phyloP scores from a whole-genome alignment of 2,113 vertebrate genomes.

The Hippocampus comes region DNA sequence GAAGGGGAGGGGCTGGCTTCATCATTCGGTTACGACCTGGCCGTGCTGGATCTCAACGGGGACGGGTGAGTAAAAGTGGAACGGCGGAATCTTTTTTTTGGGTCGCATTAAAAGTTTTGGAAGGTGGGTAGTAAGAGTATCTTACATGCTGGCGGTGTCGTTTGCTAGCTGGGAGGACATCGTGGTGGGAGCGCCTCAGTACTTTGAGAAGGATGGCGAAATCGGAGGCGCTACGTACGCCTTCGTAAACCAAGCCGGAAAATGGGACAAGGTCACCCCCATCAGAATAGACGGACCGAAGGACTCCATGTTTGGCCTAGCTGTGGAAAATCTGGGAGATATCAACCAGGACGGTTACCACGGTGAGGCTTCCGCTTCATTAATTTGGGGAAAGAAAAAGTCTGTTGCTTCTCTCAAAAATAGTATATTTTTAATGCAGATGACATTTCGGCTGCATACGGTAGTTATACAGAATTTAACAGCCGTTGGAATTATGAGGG shows the following conservation, averaged over 20 bases:
- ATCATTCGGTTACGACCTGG: constrained; percentile 93
- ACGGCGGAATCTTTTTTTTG: background rate
- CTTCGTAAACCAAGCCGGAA: constrained; percentile 84
- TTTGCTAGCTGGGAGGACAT: constrained; percentile 89
- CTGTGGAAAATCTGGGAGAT: constrained; percentile 83
- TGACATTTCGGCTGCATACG: no score
- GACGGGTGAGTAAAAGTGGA: constrained; percentile 77
- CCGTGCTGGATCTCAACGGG: constrained; percentile 88
- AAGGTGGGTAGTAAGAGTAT: background rate
- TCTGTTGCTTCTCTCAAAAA: no score
- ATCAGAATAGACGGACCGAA: constrained; percentile 79
- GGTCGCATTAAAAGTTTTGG: no score
- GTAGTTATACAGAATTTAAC: no score
- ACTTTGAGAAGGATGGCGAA: constrained; percentile 82
- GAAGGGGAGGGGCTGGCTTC: constrained; percentile 91
- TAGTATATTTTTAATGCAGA: no score
- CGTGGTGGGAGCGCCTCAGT: constrained; percentile 93
- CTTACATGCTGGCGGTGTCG: background rate
- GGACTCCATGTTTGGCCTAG: constrained; percentile 93
- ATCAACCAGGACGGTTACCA: constrained; percentile 59
- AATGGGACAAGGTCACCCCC: constrained; percentile 77
- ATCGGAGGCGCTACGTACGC: constrained; percentile 90
- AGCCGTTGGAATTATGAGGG: no score
- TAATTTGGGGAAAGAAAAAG: no score
- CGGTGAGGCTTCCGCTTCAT: constrained; percentile 32